Evolutionary conservation across 2,888 invertebrate genomes (phyloP).

Genomic region (Clitarchus hookeri): DNA sequence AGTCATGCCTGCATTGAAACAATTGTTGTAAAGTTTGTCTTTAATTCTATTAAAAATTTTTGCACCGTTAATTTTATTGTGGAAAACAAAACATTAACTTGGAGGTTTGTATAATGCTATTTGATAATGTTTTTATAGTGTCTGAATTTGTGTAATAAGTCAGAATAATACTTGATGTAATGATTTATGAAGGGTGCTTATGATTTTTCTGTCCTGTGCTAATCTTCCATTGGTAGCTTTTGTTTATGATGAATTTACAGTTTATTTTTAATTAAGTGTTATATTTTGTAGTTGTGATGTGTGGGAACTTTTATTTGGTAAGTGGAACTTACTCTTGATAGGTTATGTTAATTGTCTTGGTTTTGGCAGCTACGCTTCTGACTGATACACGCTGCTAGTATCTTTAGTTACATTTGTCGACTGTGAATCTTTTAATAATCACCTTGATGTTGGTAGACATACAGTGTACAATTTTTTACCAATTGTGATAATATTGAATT

Average conservation of each 20-base stretch:
- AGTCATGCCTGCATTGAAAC: no score
- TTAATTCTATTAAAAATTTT: background rate
- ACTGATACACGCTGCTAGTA: background rate
- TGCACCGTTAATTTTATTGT: background rate
- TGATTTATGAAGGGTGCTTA: background rate
- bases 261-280: background rate
- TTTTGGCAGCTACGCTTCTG: background rate
- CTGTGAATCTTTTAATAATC: background rate
- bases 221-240: conserved; percentile 10
- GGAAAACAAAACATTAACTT: background rate
- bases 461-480: background rate
- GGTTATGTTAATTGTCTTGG: no score
- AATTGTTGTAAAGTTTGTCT: no score
- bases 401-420: background rate
- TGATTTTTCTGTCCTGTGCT: background rate
- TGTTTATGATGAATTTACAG: background rate
- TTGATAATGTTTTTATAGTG: background rate
- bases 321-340: background rate
- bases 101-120: background rate
- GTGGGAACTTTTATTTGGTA: background rate
- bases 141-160: background rate
- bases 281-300: background rate
- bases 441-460: background rate
- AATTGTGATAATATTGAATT: background rate
- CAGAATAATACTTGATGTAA: background rate